These are phyloP conservation scores for Calameuta pallipes DNA, from an alignment of 2,888 invertebrate species.

Conservation along the genomic window DNA sequence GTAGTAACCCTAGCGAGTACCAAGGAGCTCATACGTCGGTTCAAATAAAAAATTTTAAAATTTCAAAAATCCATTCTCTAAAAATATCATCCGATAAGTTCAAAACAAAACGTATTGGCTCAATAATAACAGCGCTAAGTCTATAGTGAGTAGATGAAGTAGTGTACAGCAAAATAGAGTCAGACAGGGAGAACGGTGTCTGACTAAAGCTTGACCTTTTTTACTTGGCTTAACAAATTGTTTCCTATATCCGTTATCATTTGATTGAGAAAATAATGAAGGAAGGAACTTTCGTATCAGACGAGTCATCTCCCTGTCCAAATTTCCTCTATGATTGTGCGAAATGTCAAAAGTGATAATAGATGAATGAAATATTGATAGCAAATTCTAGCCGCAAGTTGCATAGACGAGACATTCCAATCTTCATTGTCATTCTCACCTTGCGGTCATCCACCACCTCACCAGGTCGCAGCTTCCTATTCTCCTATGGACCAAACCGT, in stretches of 20 bases:
- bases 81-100: too few relatives aligned
- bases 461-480: conserved; percentile 93
- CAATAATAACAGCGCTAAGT: background rate
- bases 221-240: background rate
- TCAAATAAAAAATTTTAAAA: background rate
- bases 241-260: background rate
- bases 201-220: background rate
- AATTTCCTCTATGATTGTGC: conserved; percentile 34
- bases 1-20: background rate
- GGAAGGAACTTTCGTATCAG: background rate
- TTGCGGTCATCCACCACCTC: conserved; percentile 94
- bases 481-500: conserved; percentile 74
- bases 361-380: conserved; percentile 23
- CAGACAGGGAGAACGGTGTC: background rate
- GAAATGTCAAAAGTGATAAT: conserved; percentile 22
- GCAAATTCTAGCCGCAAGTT: conserved; percentile 51
- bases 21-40: background rate
- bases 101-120: background rate
- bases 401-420: conserved; percentile 51
- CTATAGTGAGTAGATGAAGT: background rate
- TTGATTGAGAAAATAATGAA: background rate
- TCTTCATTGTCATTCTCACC: conserved; percentile 70
- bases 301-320: conserved; percentile 28
- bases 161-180: background rate
- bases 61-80: background rate